These are phyloP conservation scores for Cepaea nemoralis DNA, from an alignment of 1,140 invertebrate genomes.

Conservation along the genomic window DNA sequence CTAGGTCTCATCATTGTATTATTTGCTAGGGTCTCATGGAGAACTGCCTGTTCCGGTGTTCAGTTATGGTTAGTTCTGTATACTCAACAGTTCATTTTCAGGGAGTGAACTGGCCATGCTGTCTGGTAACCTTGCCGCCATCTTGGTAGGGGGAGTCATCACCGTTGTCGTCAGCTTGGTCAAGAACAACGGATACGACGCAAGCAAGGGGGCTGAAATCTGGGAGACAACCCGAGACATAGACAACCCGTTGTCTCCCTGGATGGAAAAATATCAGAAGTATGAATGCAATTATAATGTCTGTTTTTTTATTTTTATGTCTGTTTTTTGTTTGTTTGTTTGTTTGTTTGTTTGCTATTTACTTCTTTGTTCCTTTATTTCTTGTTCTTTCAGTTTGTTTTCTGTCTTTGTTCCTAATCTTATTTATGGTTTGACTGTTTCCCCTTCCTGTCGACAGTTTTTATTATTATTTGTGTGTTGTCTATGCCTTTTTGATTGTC, in stretches of 20 bases:
- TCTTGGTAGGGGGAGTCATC: constrained; percentile 67
- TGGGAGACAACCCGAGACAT: constrained; percentile 73
- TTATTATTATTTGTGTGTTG: too few species aligned
- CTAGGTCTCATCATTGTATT: too few species aligned
- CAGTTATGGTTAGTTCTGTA: background rate
- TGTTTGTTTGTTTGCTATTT: background rate
- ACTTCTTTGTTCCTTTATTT: background rate
- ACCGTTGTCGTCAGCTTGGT: constrained; percentile 64
- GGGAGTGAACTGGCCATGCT: constrained; percentile 68
- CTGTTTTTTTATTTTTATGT: constrained; percentile 1
- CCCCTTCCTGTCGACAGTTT: too few species aligned
- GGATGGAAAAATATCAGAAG: constrained; percentile 71
- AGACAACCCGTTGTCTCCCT: constrained; percentile 71
- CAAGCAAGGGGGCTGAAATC: constrained; percentile 49
- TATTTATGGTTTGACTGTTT: too few species aligned
- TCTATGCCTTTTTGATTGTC: too few species aligned
- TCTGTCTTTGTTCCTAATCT: too few species aligned
- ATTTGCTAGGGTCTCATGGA: too few species aligned
- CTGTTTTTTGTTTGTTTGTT: background rate
- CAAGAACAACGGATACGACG: constrained; percentile 50
- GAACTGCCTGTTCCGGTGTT: too few species aligned
- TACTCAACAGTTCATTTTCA: constrained; percentile 20
- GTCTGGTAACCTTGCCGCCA: constrained; percentile 70
- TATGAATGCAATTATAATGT: constrained; percentile 44
- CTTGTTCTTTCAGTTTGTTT: background rate